phyloP scores from a whole-genome alignment of 2,888 invertebrate genomes.

The Brachypalpus laphriformis region DNA sequence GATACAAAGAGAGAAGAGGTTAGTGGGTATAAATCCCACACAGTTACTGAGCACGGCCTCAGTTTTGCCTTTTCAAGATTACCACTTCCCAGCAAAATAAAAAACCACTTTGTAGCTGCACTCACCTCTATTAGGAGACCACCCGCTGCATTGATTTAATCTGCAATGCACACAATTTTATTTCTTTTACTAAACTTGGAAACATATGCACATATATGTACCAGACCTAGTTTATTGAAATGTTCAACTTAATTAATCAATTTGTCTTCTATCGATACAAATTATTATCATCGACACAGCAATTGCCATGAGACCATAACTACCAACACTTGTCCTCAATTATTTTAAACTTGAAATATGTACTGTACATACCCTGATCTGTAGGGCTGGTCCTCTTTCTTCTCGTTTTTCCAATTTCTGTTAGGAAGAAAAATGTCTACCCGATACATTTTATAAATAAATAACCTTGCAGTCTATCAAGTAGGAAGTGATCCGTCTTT shows the following conservation, averaged over 20 bases:
- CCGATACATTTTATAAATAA: not conserved
- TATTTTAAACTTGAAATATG: not conserved
- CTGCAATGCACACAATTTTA: too few relatives aligned
- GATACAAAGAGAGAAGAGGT: too few relatives aligned
- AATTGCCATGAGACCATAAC: not conserved
- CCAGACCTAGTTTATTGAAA: not conserved
- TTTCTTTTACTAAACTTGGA: not conserved
- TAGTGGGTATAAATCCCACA: too few relatives aligned
- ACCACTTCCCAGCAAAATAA: too few relatives aligned
- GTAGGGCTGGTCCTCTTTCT: not conserved
- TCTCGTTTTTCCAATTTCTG: not conserved
- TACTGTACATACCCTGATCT: not conserved
- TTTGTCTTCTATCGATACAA: not conserved
- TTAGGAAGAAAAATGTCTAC: not conserved
- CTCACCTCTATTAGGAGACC: too few relatives aligned
- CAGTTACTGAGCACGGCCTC: too few relatives aligned
- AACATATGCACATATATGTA: not conserved
- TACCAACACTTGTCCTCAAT: not conserved
- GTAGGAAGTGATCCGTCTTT: not conserved
- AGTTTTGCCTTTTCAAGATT: too few relatives aligned
- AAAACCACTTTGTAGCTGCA: too few relatives aligned
- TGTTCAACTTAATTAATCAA: not conserved
- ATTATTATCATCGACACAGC: not conserved
- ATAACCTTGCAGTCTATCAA: not conserved
- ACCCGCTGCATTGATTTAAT: not conserved